Percentiles rank a stretch among this genome's conserved stretches.
Conservation (phyloP, 1,140 invertebrate species). For the Drosophila fuyamai region DNA sequence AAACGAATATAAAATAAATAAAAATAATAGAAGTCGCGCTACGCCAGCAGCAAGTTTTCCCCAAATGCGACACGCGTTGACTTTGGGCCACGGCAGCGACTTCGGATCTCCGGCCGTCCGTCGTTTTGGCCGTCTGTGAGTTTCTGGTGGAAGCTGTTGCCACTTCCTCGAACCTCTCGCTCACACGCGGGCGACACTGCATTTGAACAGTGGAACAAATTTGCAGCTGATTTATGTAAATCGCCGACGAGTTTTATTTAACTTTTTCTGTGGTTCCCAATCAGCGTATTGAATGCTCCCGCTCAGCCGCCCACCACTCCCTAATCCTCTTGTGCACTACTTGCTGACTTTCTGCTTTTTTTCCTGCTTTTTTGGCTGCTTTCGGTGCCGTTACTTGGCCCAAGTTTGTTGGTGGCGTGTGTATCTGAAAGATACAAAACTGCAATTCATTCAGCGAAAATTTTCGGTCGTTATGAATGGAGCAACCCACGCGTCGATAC, state of each 20-base stretch:
- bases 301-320: slow-evolving; percentile 40
- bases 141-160: slow-evolving; percentile 67
- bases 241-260: slow-evolving; percentile 65
- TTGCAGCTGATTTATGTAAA: slow-evolving; percentile 83
- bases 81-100: slow-evolving; percentile 51
- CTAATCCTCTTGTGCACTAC: slow-evolving; percentile 41
- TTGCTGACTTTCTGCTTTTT: slow-evolving; percentile 34
- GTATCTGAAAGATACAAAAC: slow-evolving; percentile 59
- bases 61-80: slow-evolving; percentile 75
- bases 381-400: slow-evolving; percentile 68
- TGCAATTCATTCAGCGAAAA: slow-evolving; percentile 76
- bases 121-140: slow-evolving; percentile 19
- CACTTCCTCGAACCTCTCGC: slow-evolving; percentile 78
- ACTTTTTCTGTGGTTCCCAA: slow-evolving; percentile 57
- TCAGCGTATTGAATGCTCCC: slow-evolving; percentile 58
- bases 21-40: slow-evolving; percentile 41
- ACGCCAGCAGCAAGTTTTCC: slow-evolving; percentile 62
- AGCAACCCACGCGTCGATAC: slow-evolving; percentile 67
- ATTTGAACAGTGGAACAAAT: slow-evolving; percentile 82
- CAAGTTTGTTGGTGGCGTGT: slow-evolving; percentile 41
- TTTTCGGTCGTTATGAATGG: slow-evolving; percentile 75
- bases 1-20: slow-evolving; percentile 62
- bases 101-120: slow-evolving; percentile 17
- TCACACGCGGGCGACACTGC: slow-evolving; percentile 67
- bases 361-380: slow-evolving; percentile 15